Base-by-base conservation (phyloP, 2,888 invertebrate genomes). In the Drosophila gaucha region DNA sequence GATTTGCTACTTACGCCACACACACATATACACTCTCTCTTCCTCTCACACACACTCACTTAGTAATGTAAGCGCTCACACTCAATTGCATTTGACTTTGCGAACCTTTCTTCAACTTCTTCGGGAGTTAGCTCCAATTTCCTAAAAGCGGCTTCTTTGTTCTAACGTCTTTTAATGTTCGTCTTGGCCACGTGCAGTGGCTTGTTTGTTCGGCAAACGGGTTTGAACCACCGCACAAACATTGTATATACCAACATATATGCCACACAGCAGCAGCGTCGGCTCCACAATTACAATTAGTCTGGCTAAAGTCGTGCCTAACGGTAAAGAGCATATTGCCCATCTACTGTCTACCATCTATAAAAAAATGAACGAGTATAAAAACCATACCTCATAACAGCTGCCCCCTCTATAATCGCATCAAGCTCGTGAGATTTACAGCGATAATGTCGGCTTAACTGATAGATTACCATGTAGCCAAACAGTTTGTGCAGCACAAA, bases 301-400 rank as follows among this genome's bases (percentile, higher is more conserved):
- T 85, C 75, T 79, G 86, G 86, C 83, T 77, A 77, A 85, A 85
- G 88, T 85, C 84, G 88, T 85, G 84, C 67, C 88, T 87, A 85
- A 87, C 84, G 88, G 84, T 87, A 75, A 71, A 63, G 24, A 78
- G 51, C 65, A 66, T 80, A 71, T 57, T 35, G 46, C 64, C 44
- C 43, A 56, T 55, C 60, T 57, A 35, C 41, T 35, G 49, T 50
- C 58, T 31, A 12, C 30, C 20, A 43, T 33, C 41, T 30, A 44
- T 26, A 38, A 24, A 20, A n/a, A n/a, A n/a, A n/a, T n/a, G n/a
- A n/a, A n/a, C n/a, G n/a, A n/a, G n/a, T n/a, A n/a, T n/a, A n/a
- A n/a, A 18, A 49, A 22, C 43, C 33, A 52, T 38, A 33, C 18
- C 57, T 76, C 84, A 77, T 80, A 84, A 84, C 67, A 39, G 55